These are phyloP conservation scores for Chrysomallon squamiferum DNA, from an alignment of 1,140 invertebrate genomes.

Conservation along the genomic window DNA sequence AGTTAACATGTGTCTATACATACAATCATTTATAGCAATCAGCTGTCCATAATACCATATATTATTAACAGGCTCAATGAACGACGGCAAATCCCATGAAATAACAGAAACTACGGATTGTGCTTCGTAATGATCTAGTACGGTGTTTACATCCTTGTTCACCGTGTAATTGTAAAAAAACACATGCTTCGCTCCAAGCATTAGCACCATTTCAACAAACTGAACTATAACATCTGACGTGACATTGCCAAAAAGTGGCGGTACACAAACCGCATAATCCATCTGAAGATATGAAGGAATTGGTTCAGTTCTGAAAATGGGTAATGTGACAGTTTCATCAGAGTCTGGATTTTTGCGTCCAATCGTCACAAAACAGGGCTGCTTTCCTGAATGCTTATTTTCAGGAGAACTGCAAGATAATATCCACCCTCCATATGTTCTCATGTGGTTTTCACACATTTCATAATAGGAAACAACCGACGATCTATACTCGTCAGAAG, in stretches of 20 bases:
- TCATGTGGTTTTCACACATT: conserved; percentile 38
- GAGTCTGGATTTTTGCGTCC: not conserved
- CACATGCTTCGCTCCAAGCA: conserved; percentile 33
- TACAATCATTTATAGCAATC: conserved; percentile 35
- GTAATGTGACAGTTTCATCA: not conserved
- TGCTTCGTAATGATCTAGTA: conserved; percentile 21
- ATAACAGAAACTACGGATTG: conserved; percentile 7
- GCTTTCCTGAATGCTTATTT: not conserved
- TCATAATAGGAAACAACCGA: conserved; percentile 21
- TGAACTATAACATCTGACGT: conserved; percentile 21
- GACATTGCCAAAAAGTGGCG: conserved; percentile 29
- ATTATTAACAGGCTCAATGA: not conserved
- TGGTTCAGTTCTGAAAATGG: not conserved
- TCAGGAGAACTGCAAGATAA: conserved; percentile 21
- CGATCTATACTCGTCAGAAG: not conserved
- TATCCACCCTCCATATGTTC: conserved; percentile 27
- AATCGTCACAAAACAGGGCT: not conserved
- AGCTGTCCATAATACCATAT: conserved; percentile 29
- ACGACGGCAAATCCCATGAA: conserved; percentile 16
- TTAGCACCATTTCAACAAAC: conserved; percentile 29
- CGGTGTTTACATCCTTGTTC: conserved; percentile 8
- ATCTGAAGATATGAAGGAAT: not conserved
- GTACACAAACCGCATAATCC: conserved; percentile 33
- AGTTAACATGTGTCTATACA: conserved; percentile 20
- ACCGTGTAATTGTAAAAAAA: conserved; percentile 26